phyloP scores from a whole-genome alignment of 2,888 invertebrate genomes.

The Onthophagus sagittarius region DNA sequence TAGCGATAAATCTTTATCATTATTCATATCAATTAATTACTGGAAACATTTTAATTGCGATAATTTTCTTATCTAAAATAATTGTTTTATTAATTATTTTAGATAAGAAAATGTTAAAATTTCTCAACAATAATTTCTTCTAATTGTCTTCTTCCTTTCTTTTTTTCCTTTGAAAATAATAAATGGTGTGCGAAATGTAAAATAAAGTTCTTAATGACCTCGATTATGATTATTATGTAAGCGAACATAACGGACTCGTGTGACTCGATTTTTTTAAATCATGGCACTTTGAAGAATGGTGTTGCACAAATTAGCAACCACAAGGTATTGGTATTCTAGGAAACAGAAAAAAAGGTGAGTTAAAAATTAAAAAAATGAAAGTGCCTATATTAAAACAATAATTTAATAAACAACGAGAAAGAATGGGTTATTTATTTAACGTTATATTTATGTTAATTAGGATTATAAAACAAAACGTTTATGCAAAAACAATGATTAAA shows the following conservation, averaged over 20 bases:
- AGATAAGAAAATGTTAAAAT: background rate
- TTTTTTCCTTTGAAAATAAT: background rate
- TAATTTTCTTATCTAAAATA: too few species aligned
- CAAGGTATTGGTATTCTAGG: slow-evolving; percentile 45
- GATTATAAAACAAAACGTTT: too few species aligned
- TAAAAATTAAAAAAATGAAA: background rate
- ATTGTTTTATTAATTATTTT: too few species aligned
- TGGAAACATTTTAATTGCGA: too few species aligned
- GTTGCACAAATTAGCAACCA: slow-evolving; percentile 45
- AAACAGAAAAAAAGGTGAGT: slow-evolving; percentile 44
- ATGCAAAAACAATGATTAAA: too few species aligned
- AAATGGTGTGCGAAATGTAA: background rate
- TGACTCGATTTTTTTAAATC: background rate
- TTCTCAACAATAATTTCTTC: background rate
- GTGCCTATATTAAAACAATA: too few species aligned
- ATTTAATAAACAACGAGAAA: too few species aligned
- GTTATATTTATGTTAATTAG: too few species aligned
- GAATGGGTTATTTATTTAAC: too few species aligned
- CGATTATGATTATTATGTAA: background rate
- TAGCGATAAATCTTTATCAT: too few species aligned
- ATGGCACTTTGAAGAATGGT: slow-evolving; percentile 38
- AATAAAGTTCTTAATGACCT: background rate
- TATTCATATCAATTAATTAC: too few species aligned
- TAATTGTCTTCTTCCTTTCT: background rate
- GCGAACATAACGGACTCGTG: background rate